Evolutionary conservation across 2,797 vertebrate species (phyloP).

Genomic region (Enteromius paludinosus): DNA sequence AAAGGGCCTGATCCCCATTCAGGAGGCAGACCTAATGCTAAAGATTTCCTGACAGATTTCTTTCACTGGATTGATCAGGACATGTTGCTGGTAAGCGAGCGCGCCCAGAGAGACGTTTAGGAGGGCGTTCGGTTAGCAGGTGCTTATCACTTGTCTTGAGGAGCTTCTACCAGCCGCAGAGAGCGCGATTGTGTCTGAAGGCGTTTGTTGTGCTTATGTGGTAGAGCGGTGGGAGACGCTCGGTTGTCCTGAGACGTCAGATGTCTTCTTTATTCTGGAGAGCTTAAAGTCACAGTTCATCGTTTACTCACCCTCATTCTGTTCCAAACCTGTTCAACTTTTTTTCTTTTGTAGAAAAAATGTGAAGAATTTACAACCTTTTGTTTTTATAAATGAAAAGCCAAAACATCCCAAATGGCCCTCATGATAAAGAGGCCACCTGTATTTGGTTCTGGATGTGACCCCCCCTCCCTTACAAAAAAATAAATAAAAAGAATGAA

Average conservation of each 20-base stretch:
- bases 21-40: constrained; percentile 78
- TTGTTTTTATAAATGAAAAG: neutral
- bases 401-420: neutral
- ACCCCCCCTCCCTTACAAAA: too few species aligned
- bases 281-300: neutral
- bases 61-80: constrained; percentile 82
- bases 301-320: neutral
- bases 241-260: constrained; percentile 51
- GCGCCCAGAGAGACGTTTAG: constrained; percentile 31
- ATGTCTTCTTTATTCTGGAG: constrained; percentile 26
- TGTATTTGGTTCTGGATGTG: neutral
- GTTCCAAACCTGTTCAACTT: neutral
- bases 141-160: constrained; percentile 74
- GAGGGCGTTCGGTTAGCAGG: constrained; percentile 41
- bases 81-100: constrained; percentile 71
- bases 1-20: constrained; percentile 78
- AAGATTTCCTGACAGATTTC: constrained; percentile 86
- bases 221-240: constrained; percentile 69
- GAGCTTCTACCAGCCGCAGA: constrained; percentile 59
- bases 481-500: neutral
- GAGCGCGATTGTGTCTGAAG: constrained; percentile 62
- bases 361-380: neutral
- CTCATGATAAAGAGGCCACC: neutral
- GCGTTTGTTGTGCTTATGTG: constrained; percentile 70
- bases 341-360: neutral